Conservation (phyloP, 2,888 invertebrate genomes). For the Hypolimnas misippus region DNA sequence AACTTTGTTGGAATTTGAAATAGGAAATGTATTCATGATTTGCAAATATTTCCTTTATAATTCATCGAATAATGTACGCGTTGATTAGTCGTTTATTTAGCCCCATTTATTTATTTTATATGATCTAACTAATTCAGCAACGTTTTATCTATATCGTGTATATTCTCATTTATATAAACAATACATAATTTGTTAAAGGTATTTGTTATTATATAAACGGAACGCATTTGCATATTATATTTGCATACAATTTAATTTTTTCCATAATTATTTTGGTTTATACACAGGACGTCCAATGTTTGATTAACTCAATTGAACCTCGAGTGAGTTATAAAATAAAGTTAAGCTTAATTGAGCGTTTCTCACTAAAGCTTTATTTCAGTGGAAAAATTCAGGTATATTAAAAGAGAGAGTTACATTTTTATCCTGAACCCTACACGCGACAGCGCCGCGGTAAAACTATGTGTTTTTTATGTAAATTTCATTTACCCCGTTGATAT, state of each 20-base stretch:
- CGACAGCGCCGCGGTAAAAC: slow-evolving; percentile 48
- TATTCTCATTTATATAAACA: background rate
- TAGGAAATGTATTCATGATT: slow-evolving; percentile 16
- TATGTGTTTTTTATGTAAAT: slow-evolving; percentile 78
- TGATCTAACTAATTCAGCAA: background rate
- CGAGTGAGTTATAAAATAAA: slow-evolving; percentile 37
- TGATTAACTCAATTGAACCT: slow-evolving; percentile 26
- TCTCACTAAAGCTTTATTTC: slow-evolving; percentile 35
- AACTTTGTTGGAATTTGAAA: slow-evolving; percentile 49
- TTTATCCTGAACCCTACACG: slow-evolving; percentile 42
- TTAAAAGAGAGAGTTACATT: slow-evolving; percentile 39
- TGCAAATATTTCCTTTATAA: slow-evolving; percentile 15
- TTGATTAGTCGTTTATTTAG: slow-evolving; percentile 18
- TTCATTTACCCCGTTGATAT: slow-evolving; percentile 74
- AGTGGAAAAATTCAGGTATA: slow-evolving; percentile 40
- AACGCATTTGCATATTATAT: background rate
- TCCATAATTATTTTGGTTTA: slow-evolving; percentile 11
- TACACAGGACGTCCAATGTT: slow-evolving; percentile 9
- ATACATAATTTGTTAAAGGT: background rate
- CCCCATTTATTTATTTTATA: slow-evolving; percentile 2
- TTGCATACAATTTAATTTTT: slow-evolving; percentile 4
- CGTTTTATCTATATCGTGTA: background rate
- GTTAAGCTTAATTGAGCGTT: slow-evolving; percentile 37
- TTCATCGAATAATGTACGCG: slow-evolving; percentile 15
- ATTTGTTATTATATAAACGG: background rate